Percentiles rank a stretch among this genome's conserved stretches.
These are phyloP conservation scores for Slavum lentiscoides DNA, from an alignment of 2,888 invertebrate species.

Conservation along the genomic window DNA sequence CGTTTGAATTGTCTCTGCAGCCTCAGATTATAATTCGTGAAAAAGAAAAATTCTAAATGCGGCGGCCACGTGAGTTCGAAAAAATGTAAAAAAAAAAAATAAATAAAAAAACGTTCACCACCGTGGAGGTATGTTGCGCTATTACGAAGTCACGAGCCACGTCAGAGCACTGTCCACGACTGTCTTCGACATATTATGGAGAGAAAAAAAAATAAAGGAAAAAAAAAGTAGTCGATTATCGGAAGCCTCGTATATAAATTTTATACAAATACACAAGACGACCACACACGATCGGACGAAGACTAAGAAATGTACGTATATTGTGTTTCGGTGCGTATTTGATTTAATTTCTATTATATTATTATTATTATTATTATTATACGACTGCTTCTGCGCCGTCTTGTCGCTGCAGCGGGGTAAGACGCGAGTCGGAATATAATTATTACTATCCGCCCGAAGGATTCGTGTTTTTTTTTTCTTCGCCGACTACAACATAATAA, in stretches of 20 bases:
- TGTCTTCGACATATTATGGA: constrained; percentile 12
- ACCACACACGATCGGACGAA: constrained; percentile 49
- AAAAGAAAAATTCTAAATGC: too few relatives aligned
- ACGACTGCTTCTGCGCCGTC: constrained; percentile 22
- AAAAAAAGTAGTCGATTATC: constrained; percentile 41
- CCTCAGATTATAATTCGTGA: too few relatives aligned
- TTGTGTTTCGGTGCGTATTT: background rate
- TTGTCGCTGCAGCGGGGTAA: too few relatives aligned
- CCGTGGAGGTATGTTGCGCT: too few relatives aligned
- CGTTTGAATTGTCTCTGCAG: too few relatives aligned
- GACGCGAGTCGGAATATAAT: constrained; percentile 27
- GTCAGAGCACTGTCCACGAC: constrained; percentile 27
- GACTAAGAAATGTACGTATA: background rate
- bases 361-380: too few relatives aligned
- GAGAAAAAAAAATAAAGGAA: constrained; percentile 6
- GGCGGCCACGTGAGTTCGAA: too few relatives aligned
- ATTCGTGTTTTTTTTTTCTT: constrained; percentile 34
- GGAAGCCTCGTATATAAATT: constrained; percentile 10
- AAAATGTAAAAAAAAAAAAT: too few relatives aligned
- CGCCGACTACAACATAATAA: background rate
- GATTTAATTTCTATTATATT: constrained; percentile 50
- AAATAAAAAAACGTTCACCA: too few relatives aligned
- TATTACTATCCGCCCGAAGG: constrained; percentile 35
- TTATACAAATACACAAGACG: background rate
- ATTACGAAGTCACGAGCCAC: constrained; percentile 4